Percentiles rank a stretch among this genome's conserved stretches.
Conservation (phyloP, 2,113 vertebrate species). For the Centropus bengalensis region DNA sequence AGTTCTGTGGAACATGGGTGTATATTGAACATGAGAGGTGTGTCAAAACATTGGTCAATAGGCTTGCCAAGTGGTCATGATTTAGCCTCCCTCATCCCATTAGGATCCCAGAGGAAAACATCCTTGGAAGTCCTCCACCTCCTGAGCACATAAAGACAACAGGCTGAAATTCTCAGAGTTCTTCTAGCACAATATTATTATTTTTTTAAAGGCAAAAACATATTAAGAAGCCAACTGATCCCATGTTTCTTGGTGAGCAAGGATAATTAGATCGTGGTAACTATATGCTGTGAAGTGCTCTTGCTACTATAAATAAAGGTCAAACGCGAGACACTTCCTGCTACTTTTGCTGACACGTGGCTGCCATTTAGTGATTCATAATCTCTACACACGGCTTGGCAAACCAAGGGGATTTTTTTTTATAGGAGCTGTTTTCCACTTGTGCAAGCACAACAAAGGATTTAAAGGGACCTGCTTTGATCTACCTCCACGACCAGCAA, state of each 20-base stretch:
- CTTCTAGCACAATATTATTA: neutral
- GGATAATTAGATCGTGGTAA: neutral
- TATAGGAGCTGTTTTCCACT: slow-evolving; percentile 37
- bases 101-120: neutral
- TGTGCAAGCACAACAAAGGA: slow-evolving; percentile 49
- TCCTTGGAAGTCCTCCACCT: neutral
- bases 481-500: neutral
- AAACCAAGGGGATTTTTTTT: neutral
- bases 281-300: neutral
- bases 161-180: neutral
- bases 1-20: neutral
- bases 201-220: neutral
- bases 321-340: slow-evolving; percentile 64
- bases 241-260: neutral
- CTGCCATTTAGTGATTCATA: slow-evolving; percentile 62
- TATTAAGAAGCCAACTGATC: neutral
- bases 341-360: slow-evolving; percentile 66
- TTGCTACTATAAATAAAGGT: slow-evolving; percentile 56
- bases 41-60: neutral
- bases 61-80: neutral
- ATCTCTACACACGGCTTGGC: slow-evolving; percentile 64
- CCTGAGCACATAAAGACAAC: neutral
- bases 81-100: neutral
- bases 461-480: slow-evolving; percentile 41
- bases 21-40: neutral